Percentiles rank a stretch among this genome's conserved stretches.
Conservation (phyloP, 2,113 vertebrate species). For the Daboia siamensis region DNA sequence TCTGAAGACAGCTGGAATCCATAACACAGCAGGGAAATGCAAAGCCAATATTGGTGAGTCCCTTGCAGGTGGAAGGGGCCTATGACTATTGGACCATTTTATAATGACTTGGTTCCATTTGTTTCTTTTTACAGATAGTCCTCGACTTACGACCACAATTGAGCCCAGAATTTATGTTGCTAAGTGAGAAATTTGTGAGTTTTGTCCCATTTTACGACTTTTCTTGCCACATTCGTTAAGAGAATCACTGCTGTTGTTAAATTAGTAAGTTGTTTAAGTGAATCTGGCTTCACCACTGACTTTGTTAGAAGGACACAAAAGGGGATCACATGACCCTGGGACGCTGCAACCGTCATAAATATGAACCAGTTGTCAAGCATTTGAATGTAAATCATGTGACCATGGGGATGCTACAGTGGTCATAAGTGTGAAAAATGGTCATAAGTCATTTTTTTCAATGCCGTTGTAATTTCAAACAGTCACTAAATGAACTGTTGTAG, state of each 20-base stretch:
- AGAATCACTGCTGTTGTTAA: too few relatives aligned
- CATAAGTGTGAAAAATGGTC: neutral
- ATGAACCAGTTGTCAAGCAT: neutral
- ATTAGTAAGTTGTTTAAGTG: too few relatives aligned
- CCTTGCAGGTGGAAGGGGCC: neutral
- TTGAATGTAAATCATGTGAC: neutral
- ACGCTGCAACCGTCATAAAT: neutral
- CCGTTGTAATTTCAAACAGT: neutral
- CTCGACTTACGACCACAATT: neutral
- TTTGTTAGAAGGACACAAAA: neutral
- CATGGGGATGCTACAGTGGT: neutral
- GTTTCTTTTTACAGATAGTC: neutral
- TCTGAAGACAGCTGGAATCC: neutral
- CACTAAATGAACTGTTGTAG: neutral
- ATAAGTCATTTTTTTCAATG: neutral
- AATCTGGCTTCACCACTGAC: neutral
- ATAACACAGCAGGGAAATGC: neutral
- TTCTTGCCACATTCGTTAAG: neutral
- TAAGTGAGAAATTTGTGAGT: neutral
- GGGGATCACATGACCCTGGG: neutral
- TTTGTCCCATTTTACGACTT: neutral
- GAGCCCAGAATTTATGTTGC: neutral
- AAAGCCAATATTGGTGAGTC: neutral
- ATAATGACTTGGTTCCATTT: neutral
- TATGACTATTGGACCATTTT: neutral